Conservation (phyloP, 2,113 vertebrate species). For the Casuarius casuarius region DNA sequence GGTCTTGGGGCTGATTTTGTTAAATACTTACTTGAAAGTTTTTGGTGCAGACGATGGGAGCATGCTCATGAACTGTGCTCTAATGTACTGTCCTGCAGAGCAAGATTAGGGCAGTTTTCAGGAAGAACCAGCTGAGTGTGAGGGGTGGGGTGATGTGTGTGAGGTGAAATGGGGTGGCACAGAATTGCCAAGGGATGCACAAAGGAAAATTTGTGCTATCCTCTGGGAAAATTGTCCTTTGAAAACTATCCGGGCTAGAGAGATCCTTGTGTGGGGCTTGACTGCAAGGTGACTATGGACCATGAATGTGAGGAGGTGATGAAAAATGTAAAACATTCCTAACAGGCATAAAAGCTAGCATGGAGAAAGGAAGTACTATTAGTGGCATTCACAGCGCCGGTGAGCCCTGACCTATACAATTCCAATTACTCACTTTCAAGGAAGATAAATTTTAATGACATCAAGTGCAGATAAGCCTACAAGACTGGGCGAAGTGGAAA, state of each 20-base stretch:
- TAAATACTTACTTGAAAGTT: not conserved
- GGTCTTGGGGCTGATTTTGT: not conserved
- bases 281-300: not conserved
- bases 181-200: not conserved
- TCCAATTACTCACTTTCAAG: not conserved
- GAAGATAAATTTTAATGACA: not conserved
- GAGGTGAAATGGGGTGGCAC: not conserved
- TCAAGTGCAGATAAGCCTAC: not conserved
- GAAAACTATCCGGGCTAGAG: not conserved
- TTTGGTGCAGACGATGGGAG: not conserved
- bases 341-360: not conserved
- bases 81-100: not conserved
- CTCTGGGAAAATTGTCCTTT: not conserved
- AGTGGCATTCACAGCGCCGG: not conserved
- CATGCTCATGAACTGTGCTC: not conserved
- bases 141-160: rapidly evolving
- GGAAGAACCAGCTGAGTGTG: not conserved
- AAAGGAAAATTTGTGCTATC: not conserved
- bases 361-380: not conserved
- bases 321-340: not conserved
- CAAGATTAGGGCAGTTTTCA: rapidly evolving
- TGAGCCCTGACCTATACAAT: not conserved
- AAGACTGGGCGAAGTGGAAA: not conserved
- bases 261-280: not conserved
- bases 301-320: rapidly evolving